These are phyloP conservation scores for Chloebia gouldiae DNA, from an alignment of 2,113 vertebrate genomes.

Conservation along the genomic window DNA sequence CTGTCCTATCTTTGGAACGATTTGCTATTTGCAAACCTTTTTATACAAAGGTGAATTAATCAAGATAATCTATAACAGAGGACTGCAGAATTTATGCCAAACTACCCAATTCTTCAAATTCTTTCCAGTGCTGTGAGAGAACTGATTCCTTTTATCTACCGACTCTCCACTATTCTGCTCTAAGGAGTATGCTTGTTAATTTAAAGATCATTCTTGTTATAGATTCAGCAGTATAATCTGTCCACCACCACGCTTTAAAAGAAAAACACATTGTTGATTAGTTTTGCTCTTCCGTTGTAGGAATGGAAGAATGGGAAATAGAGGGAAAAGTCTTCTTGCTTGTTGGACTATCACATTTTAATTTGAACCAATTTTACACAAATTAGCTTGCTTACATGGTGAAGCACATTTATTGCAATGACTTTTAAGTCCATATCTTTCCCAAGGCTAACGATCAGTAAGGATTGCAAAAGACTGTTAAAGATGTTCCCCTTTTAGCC, in stretches of 20 bases:
- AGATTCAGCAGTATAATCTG: background rate
- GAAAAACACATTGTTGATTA: background rate
- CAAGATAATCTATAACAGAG: background rate
- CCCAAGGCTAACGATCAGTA: background rate
- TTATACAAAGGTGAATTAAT: background rate
- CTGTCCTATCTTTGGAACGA: background rate
- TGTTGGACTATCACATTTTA: background rate
- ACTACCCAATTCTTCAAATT: background rate
- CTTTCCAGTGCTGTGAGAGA: background rate
- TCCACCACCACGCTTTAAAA: background rate
- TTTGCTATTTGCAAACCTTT: background rate
- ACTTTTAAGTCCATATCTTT: background rate
- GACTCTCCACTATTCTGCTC: background rate
- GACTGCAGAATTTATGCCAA: background rate
- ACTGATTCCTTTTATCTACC: background rate
- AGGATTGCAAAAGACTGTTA: background rate
- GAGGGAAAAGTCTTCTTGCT: background rate
- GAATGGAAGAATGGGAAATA: background rate
- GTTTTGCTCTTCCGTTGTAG: background rate
- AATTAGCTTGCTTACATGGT: background rate
- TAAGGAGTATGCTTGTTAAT: background rate
- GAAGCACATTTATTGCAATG: background rate
- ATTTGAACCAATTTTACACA: constrained; percentile 12
- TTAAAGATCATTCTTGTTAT: background rate
- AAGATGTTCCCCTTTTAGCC: background rate